Evolutionary conservation across 92 coral and sea anemone species (phyloP).

Genomic region (Meandrina meandrites): DNA sequence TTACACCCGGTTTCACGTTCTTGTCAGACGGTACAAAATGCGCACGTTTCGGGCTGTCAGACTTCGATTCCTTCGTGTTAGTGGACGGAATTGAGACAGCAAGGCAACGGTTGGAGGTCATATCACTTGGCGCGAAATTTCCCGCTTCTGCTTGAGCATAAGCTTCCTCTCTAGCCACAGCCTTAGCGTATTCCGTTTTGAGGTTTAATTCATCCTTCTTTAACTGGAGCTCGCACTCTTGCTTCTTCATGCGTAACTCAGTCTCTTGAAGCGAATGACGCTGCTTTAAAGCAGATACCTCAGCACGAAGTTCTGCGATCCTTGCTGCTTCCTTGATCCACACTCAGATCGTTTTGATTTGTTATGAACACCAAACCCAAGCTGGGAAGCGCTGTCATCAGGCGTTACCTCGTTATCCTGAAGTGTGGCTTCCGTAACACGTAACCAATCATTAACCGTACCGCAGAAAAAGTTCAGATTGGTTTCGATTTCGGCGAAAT

Average conservation of each 20-base stretch:
- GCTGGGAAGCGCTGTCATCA: too few relatives aligned
- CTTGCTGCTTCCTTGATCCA: too few relatives aligned
- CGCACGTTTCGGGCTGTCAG: not conserved
- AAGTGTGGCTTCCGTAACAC: too few relatives aligned
- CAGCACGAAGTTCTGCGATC: too few relatives aligned
- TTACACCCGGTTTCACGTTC: not conserved
- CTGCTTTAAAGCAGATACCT: constrained; percentile 1
- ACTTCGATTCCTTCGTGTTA: not conserved
- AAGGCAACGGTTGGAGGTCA: not conserved
- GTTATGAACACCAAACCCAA: too few relatives aligned
- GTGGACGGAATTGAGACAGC: not conserved
- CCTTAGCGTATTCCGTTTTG: constrained; percentile 9
- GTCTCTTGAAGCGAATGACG: constrained; percentile 1
- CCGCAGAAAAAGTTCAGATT: too few relatives aligned
- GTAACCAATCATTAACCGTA: too few relatives aligned
- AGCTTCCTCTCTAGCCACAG: constrained; percentile 15
- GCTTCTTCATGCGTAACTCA: not conserved
- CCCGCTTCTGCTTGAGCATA: constrained; percentile 16
- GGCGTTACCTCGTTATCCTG: too few relatives aligned
- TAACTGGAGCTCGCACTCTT: constrained; percentile 1
- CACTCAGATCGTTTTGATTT: too few relatives aligned
- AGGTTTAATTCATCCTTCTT: constrained; percentile 13
- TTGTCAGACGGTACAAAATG: not conserved
- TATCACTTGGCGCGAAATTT: not conserved
- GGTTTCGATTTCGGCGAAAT: too few relatives aligned